A percentile compares a stretch with the other conserved stretches of the same genome.
phyloP scores from a whole-genome alignment of 1,140 invertebrate species.

The Pomphorhynchus laevis region DNA sequence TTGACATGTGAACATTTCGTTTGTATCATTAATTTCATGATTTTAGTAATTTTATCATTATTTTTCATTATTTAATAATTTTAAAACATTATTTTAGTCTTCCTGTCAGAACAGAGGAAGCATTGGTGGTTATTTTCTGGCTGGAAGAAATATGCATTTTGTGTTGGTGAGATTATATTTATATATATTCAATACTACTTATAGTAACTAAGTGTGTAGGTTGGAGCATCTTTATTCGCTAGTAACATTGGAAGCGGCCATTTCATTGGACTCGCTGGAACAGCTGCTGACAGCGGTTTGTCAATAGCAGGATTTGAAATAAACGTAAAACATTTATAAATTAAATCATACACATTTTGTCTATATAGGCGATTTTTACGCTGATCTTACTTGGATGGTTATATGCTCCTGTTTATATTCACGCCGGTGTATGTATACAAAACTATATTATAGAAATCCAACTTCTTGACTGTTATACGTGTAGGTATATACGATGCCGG shows the following conservation, averaged over 20 bases:
- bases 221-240: conserved; percentile 28
- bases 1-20: no score
- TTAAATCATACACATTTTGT: background rate
- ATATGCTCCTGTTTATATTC: conserved; percentile 24
- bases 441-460: background rate
- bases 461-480: conserved; percentile 9
- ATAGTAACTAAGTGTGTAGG: conserved; percentile 15
- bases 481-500: conserved; percentile 27
- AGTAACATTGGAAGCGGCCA: conserved; percentile 28
- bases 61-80: background rate
- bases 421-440: conserved; percentile 12
- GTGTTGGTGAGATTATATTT: conserved; percentile 15
- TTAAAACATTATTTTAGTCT: background rate
- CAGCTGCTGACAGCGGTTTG: conserved; percentile 20
- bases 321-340: conserved; percentile 17
- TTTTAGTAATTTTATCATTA: background rate
- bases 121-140: conserved; percentile 24
- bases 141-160: conserved; percentile 23
- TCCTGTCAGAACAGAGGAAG: conserved; percentile 9
- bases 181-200: background rate
- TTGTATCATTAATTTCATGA: background rate
- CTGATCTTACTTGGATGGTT: conserved; percentile 22
- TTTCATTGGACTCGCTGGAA: conserved; percentile 27
- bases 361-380: conserved; percentile 18
- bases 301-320: conserved; percentile 25